Base-by-base conservation (phyloP, 2,797 vertebrate genomes). In the Peromyscus aztecus region DNA sequence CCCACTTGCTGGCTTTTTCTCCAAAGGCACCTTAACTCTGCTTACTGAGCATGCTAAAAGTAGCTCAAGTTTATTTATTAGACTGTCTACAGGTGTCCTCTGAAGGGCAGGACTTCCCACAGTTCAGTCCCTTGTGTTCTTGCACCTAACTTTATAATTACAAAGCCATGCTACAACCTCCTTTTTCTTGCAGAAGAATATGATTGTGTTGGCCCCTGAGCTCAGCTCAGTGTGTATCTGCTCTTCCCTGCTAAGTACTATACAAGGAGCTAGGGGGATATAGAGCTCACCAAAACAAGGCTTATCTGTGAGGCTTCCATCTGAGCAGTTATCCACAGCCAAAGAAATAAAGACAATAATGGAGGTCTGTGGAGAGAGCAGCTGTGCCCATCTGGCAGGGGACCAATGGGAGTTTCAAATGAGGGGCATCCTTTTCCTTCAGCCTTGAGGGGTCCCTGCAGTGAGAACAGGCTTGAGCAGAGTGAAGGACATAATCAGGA, bases 111-210 rank as follows among this genome's bases (percentile, higher is more conserved):
- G 59, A 21, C 21, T 46, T 40, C 46, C 82, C 23, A 19, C 78
- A 52, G 61, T 86, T 89, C 29, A 87, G 46, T 63, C 43, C 55
- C 55, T n/a, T 94, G 73, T 89, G 71, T 61, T 78, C 81, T 46
- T 31, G 94, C 34, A 13, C n/a, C 55, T 49, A 57, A 78, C 31
- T 73, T 65, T 29, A n/a, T 67, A 49, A 61, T 75, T 93, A 67
- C 37, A 83, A 94, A 89, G 40, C 93, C 27, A 21, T 57, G 8
- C 23, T 59, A 67, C n/a, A 61, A 13, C n/a, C 85, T 81, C 69
- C 49, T 31, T 65, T 85, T 94, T 52, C 75, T 90, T 92, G 65
- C 17, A 61, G 37, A 95, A 90, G 46, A 76, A 81, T 46, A 89
- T 37, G 75, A 6, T 27, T 40, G 40, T 40, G 24, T 76, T 91